Conservation (phyloP, 92 coral and sea anemone genomes). For the Epizoanthus fatuus region DNA sequence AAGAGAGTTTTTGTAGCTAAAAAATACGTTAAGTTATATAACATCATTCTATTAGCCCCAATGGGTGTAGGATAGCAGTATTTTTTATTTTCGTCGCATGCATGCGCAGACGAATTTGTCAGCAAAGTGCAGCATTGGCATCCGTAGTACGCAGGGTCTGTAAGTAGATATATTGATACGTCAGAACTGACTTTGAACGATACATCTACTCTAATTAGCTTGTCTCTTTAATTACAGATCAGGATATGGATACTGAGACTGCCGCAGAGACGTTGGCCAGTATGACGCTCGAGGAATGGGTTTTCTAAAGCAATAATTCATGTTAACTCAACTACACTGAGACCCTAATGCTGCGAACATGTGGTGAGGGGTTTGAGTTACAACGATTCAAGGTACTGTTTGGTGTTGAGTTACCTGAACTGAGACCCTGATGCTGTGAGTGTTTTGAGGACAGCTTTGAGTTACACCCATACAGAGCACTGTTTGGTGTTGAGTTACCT, state of each 20-base stretch:
- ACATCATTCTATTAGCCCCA: too few species aligned
- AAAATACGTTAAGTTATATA: neutral
- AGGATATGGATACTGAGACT: slow-evolving; percentile 62
- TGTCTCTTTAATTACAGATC: slow-evolving; percentile 45
- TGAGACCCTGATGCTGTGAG: neutral
- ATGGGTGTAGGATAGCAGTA: neutral
- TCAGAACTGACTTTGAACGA: too few species aligned
- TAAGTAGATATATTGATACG: too few species aligned
- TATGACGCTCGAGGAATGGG: slow-evolving; percentile 87
- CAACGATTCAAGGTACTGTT: neutral
- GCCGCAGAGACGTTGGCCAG: slow-evolving; percentile 74
- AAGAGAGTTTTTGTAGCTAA: neutral
- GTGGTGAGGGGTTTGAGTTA: neutral
- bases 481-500: neutral
- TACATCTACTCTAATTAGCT: too few species aligned
- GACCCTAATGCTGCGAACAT: neutral
- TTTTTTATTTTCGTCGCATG: neutral
- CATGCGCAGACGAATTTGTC: too few species aligned
- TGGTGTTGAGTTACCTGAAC: neutral
- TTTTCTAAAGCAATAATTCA: slow-evolving; percentile 52
- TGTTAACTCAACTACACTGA: neutral
- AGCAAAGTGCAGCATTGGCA: too few species aligned
- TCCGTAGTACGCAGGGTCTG: too few species aligned
- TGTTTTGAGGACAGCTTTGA: too few species aligned
- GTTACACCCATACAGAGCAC: neutral